phyloP scores from a whole-genome alignment of 1,140 invertebrate species.

The Hylaeus volcanicus region DNA sequence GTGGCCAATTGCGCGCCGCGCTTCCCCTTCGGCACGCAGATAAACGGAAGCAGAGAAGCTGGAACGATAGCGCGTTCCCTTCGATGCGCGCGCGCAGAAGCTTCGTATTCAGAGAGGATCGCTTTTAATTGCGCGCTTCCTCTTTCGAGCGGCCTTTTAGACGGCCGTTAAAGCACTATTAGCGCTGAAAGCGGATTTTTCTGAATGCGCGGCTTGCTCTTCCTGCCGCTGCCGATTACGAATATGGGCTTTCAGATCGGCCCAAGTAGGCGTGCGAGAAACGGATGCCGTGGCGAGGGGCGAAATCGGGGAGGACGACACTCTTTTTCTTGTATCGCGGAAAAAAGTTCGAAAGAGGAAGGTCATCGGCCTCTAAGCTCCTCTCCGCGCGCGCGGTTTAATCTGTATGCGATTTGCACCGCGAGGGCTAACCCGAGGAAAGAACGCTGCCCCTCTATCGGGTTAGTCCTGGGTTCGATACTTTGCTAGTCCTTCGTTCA shows the following conservation, averaged over 20 bases:
- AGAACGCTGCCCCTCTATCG: no score
- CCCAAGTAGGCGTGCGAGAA: slow-evolving; percentile 33
- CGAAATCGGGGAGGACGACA: slow-evolving; percentile 33
- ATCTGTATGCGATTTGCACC: neutral
- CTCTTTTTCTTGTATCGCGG: slow-evolving; percentile 42
- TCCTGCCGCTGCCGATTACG: neutral
- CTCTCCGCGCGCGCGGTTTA: neutral
- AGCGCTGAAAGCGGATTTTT: slow-evolving; percentile 56
- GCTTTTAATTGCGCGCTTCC: slow-evolving; percentile 59
- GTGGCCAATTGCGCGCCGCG: slow-evolving; percentile 18
- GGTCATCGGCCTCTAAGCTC: slow-evolving; percentile 38
- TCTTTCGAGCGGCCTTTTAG: slow-evolving; percentile 47
- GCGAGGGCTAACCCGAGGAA: neutral
- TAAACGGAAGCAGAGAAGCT: neutral
- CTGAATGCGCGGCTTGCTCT: slow-evolving; percentile 31
- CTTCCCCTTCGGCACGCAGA: neutral
- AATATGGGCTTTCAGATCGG: slow-evolving; percentile 40
- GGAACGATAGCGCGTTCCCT: slow-evolving; percentile 8
- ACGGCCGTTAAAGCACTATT: slow-evolving; percentile 54
- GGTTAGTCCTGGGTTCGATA: no score
- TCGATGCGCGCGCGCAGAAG: neutral
- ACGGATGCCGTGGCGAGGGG: slow-evolving; percentile 24
- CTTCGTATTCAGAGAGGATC: slow-evolving; percentile 37
- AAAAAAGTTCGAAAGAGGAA: slow-evolving; percentile 7
- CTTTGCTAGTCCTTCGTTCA: no score